Percentiles rank a stretch among this genome's conserved stretches.
phyloP scores from a whole-genome alignment of 2,113 vertebrate species.

The Platichthys flesus region DNA sequence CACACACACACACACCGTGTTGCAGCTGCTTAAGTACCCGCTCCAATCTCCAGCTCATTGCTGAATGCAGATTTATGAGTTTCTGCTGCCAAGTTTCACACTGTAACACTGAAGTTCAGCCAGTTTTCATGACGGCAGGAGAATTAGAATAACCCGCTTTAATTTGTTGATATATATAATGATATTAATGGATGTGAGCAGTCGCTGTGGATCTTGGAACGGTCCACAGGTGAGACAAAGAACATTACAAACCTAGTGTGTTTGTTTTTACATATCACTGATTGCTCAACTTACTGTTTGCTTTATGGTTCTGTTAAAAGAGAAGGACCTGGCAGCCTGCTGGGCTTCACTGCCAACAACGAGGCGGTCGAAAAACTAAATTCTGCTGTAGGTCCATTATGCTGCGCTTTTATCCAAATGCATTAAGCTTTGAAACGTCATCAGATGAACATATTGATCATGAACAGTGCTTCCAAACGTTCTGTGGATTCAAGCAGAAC shows the following conservation, averaged over 20 bases:
- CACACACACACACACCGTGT: slow-evolving; percentile 2
- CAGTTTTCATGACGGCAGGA: slow-evolving; percentile 21
- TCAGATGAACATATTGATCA: background rate
- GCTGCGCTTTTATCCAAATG: slow-evolving; percentile 15
- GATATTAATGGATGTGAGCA: slow-evolving; percentile 41
- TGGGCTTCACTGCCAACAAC: slow-evolving; percentile 27
- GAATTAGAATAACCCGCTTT: slow-evolving; percentile 40
- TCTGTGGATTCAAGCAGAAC: too few species aligned
- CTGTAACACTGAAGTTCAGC: slow-evolving; percentile 25
- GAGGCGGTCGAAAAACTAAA: slow-evolving; percentile 8
- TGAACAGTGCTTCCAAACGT: background rate
- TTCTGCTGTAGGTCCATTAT: background rate
- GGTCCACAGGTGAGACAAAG: slow-evolving; percentile 8
- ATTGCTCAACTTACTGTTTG: background rate
- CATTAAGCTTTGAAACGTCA: slow-evolving; percentile 10
- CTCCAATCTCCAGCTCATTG: slow-evolving; percentile 20
- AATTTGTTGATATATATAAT: slow-evolving; percentile 48
- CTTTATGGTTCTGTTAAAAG: slow-evolving; percentile 21
- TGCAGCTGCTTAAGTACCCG: slow-evolving; percentile 22
- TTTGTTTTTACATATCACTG: slow-evolving; percentile 23
- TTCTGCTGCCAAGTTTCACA: slow-evolving; percentile 54
- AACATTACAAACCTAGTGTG: slow-evolving; percentile 26
- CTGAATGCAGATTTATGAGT: slow-evolving; percentile 44
- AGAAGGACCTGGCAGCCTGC: slow-evolving; percentile 14
- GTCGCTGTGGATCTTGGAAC: slow-evolving; percentile 36